A percentile compares a stretch with the other conserved stretches of the same genome.
Evolutionary conservation across 2,888 invertebrate genomes (phyloP).

Genomic region (Micropterix aruncella): DNA sequence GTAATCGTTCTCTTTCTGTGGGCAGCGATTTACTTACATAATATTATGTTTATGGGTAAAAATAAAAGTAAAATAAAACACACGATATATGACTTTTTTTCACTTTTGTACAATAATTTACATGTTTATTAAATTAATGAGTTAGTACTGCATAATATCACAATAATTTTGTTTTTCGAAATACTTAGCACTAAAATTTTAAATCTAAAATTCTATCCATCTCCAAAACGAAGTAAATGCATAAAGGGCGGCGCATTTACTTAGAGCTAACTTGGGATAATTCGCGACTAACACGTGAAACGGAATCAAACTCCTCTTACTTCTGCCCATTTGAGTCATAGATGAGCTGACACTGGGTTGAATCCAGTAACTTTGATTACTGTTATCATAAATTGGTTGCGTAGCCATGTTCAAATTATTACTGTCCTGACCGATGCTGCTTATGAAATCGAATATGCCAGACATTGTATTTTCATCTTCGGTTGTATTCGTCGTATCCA

Average conservation of each 20-base stretch:
- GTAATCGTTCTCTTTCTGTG: too few species aligned
- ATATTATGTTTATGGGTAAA: too few species aligned
- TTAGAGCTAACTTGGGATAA: neutral
- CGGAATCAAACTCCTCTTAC: neutral
- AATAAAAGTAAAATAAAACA: too few species aligned
- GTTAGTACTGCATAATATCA: too few species aligned
- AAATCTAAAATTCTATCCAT: neutral
- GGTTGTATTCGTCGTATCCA: neutral
- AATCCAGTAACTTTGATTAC: neutral
- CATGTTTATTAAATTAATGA: too few species aligned
- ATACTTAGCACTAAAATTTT: too few species aligned
- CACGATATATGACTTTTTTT: too few species aligned
- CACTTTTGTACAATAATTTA: too few species aligned
- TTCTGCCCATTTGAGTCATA: neutral
- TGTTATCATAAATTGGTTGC: too few species aligned
- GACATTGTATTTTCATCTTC: neutral
- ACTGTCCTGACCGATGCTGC: too few species aligned
- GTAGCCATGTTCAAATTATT: neutral
- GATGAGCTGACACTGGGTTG: neutral
- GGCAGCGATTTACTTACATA: too few species aligned
- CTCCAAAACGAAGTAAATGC: neutral
- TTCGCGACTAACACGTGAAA: neutral
- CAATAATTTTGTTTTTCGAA: too few species aligned
- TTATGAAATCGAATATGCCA: neutral
- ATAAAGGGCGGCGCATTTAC: neutral